These are phyloP conservation scores for Hipposideros armiger DNA, from an alignment of 2,113 vertebrate species.

Conservation along the genomic window DNA sequence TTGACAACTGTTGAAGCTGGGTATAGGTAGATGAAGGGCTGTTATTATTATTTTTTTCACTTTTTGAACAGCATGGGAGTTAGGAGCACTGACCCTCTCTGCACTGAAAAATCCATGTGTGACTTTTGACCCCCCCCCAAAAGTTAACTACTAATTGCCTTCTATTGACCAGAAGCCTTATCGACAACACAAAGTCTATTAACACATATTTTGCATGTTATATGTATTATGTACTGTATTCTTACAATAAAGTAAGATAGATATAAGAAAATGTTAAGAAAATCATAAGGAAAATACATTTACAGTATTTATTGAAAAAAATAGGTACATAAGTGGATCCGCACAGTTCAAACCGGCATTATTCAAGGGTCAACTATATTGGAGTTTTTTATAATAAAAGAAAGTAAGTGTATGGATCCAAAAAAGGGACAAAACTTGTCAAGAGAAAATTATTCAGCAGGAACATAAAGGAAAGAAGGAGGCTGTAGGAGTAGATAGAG, in stretches of 20 bases:
- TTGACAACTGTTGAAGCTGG: background rate
- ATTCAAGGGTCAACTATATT: background rate
- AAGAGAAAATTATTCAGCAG: background rate
- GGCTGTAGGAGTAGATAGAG: background rate
- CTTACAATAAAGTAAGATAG: background rate
- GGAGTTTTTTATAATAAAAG: background rate
- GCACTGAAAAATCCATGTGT: background rate
- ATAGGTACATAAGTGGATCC: background rate
- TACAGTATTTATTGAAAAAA: background rate
- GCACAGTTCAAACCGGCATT: background rate
- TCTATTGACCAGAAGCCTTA: background rate
- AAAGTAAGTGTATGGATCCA: background rate
- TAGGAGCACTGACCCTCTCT: background rate
- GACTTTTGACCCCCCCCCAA: background rate
- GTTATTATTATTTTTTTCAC: background rate
- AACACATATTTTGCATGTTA: background rate
- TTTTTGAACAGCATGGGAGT: background rate
- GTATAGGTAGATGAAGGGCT: background rate
- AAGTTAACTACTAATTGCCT: background rate
- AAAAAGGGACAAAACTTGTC: background rate
- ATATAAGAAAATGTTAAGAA: background rate
- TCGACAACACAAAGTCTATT: background rate
- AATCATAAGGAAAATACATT: background rate
- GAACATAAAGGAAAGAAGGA: background rate
- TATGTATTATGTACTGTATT: background rate